Conservation (phyloP, 2,797 vertebrate genomes). For the Pangasius macronema region DNA sequence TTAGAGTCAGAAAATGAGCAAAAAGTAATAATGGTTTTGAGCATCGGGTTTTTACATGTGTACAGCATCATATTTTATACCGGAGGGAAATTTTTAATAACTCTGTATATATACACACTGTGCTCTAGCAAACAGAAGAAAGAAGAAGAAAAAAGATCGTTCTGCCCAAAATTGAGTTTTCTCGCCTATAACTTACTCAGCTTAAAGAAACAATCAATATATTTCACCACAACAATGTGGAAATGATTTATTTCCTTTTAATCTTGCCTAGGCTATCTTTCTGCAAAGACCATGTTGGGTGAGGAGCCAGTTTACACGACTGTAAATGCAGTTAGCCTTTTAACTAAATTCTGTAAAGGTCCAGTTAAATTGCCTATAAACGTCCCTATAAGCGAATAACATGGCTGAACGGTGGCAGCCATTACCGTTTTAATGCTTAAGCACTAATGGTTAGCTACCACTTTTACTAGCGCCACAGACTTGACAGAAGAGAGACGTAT, state of each 20-base stretch:
- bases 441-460: background rate
- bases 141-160: background rate
- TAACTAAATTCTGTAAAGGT: background rate
- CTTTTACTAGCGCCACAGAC: background rate
- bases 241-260: background rate
- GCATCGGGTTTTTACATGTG: background rate
- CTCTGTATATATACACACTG: background rate
- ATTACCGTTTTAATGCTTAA: background rate
- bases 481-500: background rate
- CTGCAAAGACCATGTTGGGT: background rate
- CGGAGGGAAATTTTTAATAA: background rate
- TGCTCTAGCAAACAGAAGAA: background rate
- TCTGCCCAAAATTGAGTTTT: background rate
- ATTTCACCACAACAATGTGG: background rate
- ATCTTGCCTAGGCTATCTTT: no score
- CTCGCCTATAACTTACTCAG: no score
- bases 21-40: background rate
- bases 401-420: background rate
- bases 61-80: background rate
- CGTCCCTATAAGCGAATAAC: background rate
- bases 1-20: background rate
- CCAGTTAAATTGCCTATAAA: background rate
- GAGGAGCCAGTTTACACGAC: background rate
- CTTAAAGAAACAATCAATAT: background rate
- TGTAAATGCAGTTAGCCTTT: background rate